Evolutionary conservation across 1,140 invertebrate genomes (phyloP).

Genomic region (Polyergus mexicanus): DNA sequence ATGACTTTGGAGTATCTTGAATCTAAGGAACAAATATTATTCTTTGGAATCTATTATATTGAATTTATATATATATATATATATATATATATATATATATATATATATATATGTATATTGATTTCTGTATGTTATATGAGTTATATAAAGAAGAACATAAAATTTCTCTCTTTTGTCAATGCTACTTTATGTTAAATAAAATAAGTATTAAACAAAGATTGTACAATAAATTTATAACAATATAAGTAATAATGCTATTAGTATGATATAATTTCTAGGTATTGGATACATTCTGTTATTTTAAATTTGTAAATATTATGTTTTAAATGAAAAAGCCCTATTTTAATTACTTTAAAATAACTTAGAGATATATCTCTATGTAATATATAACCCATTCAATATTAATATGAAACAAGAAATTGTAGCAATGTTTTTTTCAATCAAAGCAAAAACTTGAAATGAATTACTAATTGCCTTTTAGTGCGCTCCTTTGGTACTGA

Average conservation of each 20-base stretch:
- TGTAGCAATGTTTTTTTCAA: background rate
- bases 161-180: background rate
- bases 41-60: background rate
- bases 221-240: background rate
- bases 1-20: constrained; percentile 20
- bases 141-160: constrained; percentile 1
- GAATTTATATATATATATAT: no score
- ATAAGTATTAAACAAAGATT: background rate
- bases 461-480: constrained; percentile 85
- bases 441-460: background rate
- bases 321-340: background rate
- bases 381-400: background rate
- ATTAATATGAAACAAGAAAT: background rate
- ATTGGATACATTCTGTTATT: background rate
- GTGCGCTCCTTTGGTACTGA: constrained; percentile 99
- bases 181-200: constrained; percentile 1
- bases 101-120: no score
- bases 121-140: background rate
- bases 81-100: no score
- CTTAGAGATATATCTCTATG: background rate
- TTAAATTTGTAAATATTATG: background rate
- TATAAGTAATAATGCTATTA: constrained; percentile 12
- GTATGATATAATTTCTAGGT: background rate
- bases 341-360: constrained; percentile 17
- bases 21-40: constrained; percentile 46